These are phyloP conservation scores for Porites australiensis DNA, from an alignment of 64 coral and sea anemone species.

Conservation along the genomic window DNA sequence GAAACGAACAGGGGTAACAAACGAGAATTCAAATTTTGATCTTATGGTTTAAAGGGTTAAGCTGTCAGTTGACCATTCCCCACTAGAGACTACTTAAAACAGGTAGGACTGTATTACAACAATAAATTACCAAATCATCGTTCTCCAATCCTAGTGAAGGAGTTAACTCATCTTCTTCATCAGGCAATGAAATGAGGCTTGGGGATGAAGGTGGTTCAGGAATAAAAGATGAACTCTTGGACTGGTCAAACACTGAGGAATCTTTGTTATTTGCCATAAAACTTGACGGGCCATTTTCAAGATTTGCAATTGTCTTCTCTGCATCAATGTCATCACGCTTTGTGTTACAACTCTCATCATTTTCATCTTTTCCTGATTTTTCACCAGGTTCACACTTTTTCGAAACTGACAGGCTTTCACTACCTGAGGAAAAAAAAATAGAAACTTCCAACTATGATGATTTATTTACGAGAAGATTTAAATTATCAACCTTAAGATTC, in stretches of 20 bases:
- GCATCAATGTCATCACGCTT: background rate
- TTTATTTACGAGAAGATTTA: too few species aligned
- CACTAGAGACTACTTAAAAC: too few species aligned
- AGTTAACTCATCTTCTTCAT: conserved; percentile 72
- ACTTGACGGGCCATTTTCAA: background rate
- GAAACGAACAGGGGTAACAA: too few species aligned
- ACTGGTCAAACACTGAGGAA: background rate
- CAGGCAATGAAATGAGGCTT: conserved; percentile 48
- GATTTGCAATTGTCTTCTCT: background rate
- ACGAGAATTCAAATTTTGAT: too few species aligned
- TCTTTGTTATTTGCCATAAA: background rate
- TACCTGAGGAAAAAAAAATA: background rate
- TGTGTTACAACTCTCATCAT: background rate
- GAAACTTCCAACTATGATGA: background rate
- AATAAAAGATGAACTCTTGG: conserved; percentile 30
- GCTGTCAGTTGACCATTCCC: too few species aligned
- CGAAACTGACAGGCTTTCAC: background rate
- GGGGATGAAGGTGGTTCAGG: conserved; percentile 74
- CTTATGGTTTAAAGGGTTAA: too few species aligned
- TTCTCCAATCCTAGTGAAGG: conserved; percentile 62
- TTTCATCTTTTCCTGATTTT: background rate
- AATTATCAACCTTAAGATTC: too few species aligned
- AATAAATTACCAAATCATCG: conserved; percentile 25
- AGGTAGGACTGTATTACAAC: too few species aligned
- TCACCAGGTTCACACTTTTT: background rate